A percentile compares a stretch with the other conserved stretches of the same genome.
Conservation (phyloP, 2,797 vertebrate genomes). For the Tragelaphus oryx region DNA sequence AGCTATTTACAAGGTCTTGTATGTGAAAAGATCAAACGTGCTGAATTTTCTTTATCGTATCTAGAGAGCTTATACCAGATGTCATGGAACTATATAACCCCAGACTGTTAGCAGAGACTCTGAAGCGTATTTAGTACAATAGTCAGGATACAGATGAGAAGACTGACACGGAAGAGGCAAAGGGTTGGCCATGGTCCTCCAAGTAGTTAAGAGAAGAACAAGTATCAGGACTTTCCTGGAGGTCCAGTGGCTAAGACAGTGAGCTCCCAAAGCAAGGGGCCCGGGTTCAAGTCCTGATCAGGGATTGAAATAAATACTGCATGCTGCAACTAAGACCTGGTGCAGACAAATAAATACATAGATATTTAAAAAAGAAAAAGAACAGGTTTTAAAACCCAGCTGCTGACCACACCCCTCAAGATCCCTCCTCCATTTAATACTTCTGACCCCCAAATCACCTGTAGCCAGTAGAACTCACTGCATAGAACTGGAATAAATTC, state of each 20-base stretch:
- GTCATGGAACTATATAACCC: background rate
- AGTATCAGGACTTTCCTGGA: background rate
- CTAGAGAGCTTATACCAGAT: background rate
- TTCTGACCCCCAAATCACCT: background rate
- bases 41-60: background rate
- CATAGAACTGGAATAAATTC: background rate
- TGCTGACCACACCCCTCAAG: background rate
- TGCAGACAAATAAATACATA: background rate
- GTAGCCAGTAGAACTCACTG: background rate
- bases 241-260: background rate
- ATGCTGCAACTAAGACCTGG: background rate
- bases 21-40: background rate
- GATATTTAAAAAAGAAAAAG: background rate
- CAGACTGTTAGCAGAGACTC: background rate
- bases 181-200: background rate
- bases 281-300: accelerated
- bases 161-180: background rate
- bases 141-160: background rate
- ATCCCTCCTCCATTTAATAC: background rate
- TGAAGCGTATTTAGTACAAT: background rate
- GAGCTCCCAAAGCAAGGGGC: background rate
- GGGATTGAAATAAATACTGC: background rate
- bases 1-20: background rate
- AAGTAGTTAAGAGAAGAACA: background rate
- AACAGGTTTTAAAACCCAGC: background rate